Percentiles rank a stretch among this genome's conserved stretches.
Evolutionary conservation across 2,888 invertebrate species (phyloP).

Genomic region (Melieria crassipennis): DNA sequence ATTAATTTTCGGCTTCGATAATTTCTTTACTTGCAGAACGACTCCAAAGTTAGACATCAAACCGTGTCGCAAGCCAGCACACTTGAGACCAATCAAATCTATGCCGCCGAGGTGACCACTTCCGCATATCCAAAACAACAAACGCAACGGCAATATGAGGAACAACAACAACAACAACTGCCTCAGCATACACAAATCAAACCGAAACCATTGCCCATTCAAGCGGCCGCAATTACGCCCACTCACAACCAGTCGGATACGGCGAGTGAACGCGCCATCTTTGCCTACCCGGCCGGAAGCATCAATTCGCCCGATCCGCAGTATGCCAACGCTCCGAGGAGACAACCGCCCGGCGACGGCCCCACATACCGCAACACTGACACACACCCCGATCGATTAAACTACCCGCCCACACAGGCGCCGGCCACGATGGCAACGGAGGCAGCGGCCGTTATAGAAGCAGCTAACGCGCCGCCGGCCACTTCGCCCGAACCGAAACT

Average conservation of each 20-base stretch:
- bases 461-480: conserved; percentile 37
- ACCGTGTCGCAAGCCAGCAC: conserved; percentile 30
- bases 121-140: conserved; percentile 10
- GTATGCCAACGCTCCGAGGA: background rate
- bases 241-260: conserved; percentile 22
- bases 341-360: conserved; percentile 20
- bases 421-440: conserved; percentile 40
- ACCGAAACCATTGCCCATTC: conserved; percentile 48
- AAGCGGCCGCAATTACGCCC: conserved; percentile 41
- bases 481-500: conserved; percentile 34
- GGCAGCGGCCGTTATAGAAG: conserved; percentile 4
- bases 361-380: conserved; percentile 56
- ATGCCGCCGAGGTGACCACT: conserved; percentile 13
- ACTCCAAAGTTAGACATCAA: conserved; percentile 29
- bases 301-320: background rate
- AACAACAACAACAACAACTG: conserved; percentile 4
- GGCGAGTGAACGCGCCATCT: conserved; percentile 43
- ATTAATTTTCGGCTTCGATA: no score
- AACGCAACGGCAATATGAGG: conserved; percentile 33
- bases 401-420: conserved; percentile 52
- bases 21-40: conserved; percentile 7
- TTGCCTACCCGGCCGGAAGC: conserved; percentile 46
- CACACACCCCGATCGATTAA: conserved; percentile 57
- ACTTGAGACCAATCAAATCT: conserved; percentile 25
- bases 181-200: conserved; percentile 44